Base-by-base conservation (phyloP, 2,888 invertebrate species). In the Andrena fulva region DNA sequence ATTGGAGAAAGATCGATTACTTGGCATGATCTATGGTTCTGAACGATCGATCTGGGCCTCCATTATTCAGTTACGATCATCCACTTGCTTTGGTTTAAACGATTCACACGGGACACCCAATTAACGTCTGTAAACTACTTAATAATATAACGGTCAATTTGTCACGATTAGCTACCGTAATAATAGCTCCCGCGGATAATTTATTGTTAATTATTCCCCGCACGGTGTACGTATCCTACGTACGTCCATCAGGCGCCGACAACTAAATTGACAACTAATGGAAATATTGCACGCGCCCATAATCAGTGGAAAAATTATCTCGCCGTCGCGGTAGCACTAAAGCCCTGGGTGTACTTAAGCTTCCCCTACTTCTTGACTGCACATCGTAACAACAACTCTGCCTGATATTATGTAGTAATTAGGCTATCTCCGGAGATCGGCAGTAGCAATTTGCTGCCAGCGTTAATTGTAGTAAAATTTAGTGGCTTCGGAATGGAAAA, bases 181-280 rank as follows among this genome's bases (percentile, higher is more conserved):
- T 93, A 90, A 93, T 92, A 93, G 87, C 90, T 91, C 87, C 70
- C 75, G 78, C 82, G 74, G 89, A 92, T 92, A 92, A 93, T 93
- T 93, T 92, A 91, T 92, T 92, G 91, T 92, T 93, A 93, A 93
- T 93, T 93, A 93, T 92, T 93, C 91, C 85, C 82, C 84, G 73
- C 63, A 56, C 77, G 59, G 67, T 52, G 69, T 69, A 73, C 69
- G 73, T 59, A 76, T 71, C 79, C 71, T 64, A 62, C 59, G 50
- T 77, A 84, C 85, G 89, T 90, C 87, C 87, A 88, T 92, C 92
- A 91, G 90, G 89, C 89, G 92, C 77, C 91, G 92, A 93, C 93
- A 93, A 91, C 91, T 92, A 93, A 93, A 93, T 93, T 92, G 92
- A 91, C 92, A 92, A 91, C 90, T 93, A 93, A 93, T 93, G 92